A percentile compares a stretch with the other conserved stretches of the same genome.
Evolutionary conservation across 2,113 vertebrate genomes (phyloP).

Genomic region (Synodontis membranacea): DNA sequence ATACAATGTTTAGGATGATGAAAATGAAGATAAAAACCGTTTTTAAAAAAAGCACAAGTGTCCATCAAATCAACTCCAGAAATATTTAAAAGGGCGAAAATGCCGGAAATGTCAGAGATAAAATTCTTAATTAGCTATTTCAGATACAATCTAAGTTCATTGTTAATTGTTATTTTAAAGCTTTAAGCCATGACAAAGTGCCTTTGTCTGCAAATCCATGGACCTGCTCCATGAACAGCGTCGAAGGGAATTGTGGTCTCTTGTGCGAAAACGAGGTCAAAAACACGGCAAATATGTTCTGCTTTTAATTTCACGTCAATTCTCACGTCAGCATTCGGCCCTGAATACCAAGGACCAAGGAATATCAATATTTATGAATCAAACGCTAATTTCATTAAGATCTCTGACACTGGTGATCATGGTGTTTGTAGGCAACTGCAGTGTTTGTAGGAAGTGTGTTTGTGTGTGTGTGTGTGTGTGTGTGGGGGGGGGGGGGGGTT

Average conservation of each 20-base stretch:
- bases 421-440: not conserved
- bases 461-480: not conserved
- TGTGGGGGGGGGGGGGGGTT: not conserved
- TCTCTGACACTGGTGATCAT: not conserved
- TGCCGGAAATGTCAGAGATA: not conserved
- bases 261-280: conserved; percentile 47
- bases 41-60: not conserved
- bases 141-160: not conserved
- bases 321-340: conserved; percentile 35
- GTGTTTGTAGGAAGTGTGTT: not conserved
- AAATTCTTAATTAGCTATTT: not conserved
- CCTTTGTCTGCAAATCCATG: not conserved
- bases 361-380: not conserved
- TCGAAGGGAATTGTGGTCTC: not conserved
- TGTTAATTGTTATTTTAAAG: not conserved
- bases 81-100: not conserved
- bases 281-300: conserved; percentile 29
- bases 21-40: not conserved
- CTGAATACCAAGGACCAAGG: too few relatives aligned
- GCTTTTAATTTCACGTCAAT: conserved; percentile 45
- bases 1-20: not conserved
- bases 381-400: not conserved
- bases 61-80: not conserved
- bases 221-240: conserved; percentile 11
- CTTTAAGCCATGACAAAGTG: not conserved